Conservation (phyloP, 2,888 invertebrate species). For the Campoletis raptor region DNA sequence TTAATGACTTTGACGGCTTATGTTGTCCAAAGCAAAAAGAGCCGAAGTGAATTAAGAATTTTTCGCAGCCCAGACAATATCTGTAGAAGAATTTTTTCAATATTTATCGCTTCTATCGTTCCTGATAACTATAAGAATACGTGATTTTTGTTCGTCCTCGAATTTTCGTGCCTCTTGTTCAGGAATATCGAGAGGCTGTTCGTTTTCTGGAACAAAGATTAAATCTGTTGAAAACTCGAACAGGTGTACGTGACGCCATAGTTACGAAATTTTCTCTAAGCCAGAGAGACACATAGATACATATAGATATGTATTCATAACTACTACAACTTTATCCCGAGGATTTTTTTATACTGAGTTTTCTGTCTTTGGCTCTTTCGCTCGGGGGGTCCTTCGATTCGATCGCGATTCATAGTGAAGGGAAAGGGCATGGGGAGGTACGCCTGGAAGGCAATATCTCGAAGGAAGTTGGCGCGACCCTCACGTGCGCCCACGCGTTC, state of each 20-base stretch:
- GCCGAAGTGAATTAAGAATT: neutral
- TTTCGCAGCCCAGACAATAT: neutral
- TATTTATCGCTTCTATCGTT: neutral
- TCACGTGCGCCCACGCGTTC: slow-evolving; percentile 68
- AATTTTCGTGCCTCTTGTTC: neutral
- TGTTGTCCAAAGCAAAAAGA: neutral
- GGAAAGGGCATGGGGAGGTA: slow-evolving; percentile 16
- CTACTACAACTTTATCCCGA: neutral
- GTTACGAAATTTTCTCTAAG: slow-evolving; percentile 2
- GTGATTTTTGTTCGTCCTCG: neutral
- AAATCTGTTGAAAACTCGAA: slow-evolving; percentile 41
- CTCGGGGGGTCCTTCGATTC: slow-evolving; percentile 14
- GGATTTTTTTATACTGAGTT: slow-evolving; percentile 36
- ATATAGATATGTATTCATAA: slow-evolving; percentile 17
- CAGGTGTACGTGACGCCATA: slow-evolving; percentile 40
- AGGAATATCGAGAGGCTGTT: slow-evolving; percentile 15
- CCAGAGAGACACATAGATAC: slow-evolving; percentile 1
- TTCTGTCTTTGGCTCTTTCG: slow-evolving; percentile 50
- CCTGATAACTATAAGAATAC: neutral
- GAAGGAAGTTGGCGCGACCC: slow-evolving; percentile 64
- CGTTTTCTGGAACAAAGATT: slow-evolving; percentile 1
- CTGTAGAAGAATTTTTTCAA: neutral
- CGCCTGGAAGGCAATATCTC: slow-evolving; percentile 70
- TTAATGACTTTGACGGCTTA: neutral
- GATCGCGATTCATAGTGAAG: slow-evolving; percentile 14